Evolutionary conservation across 2,797 vertebrate genomes (phyloP).

Genomic region (Pseudotriccus pelzelni): DNA sequence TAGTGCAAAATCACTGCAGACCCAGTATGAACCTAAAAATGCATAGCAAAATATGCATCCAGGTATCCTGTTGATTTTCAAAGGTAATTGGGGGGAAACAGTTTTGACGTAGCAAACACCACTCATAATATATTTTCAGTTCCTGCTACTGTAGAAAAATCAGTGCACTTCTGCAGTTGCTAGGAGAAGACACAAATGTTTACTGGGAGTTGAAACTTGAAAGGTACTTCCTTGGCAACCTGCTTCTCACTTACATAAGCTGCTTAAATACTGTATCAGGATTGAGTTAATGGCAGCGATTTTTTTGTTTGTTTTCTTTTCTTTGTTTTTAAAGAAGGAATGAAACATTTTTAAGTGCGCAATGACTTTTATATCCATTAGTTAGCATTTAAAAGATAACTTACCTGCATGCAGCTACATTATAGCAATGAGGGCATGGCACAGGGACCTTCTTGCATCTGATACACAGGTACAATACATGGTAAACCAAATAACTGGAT

Average conservation of each 20-base stretch:
- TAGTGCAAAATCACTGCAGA: background rate
- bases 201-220: background rate
- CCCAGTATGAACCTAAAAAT: background rate
- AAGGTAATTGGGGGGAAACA: background rate
- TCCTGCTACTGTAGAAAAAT: background rate
- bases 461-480: background rate
- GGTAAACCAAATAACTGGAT: background rate
- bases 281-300: background rate
- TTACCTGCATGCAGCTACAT: background rate
- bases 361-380: background rate
- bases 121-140: background rate
- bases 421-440: background rate
- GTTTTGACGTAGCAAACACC: background rate
- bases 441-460: background rate
- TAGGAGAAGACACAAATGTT: slow-evolving; percentile 11
- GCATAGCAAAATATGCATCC: background rate
- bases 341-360: background rate
- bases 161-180: background rate
- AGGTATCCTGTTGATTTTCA: background rate
- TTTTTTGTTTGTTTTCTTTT: background rate
- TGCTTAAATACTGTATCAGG: background rate
- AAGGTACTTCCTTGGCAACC: background rate
- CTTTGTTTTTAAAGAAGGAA: background rate
- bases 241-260: background rate
- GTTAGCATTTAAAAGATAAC: background rate